Conservation (phyloP, 2,797 vertebrate species). For the Brachyalestes nurse region DNA sequence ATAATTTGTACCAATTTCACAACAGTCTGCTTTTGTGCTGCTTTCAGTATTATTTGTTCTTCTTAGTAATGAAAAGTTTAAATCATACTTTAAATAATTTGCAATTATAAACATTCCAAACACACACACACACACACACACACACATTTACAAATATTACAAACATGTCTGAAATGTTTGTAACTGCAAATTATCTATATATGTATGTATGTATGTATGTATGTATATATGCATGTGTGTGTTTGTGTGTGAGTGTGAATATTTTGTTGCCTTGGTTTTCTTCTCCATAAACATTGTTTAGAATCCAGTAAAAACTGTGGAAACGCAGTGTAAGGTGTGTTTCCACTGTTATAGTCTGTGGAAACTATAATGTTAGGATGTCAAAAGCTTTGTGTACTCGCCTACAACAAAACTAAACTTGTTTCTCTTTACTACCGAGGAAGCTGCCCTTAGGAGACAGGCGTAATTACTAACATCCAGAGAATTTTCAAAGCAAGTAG, state of each 20-base stretch:
- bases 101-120: too few relatives aligned
- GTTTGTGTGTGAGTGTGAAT: neutral
- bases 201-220: too few relatives aligned
- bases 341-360: conserved; percentile 6
- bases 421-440: conserved; percentile 30
- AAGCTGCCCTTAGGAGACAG: conserved; percentile 1
- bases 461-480: neutral
- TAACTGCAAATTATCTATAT: too few relatives aligned
- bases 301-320: conserved; percentile 10
- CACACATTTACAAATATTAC: too few relatives aligned
- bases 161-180: too few relatives aligned
- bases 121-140: too few relatives aligned
- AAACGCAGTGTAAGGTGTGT: neutral
- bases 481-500: neutral
- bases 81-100: neutral
- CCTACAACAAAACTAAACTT: conserved; percentile 11
- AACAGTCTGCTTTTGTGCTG: neutral
- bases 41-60: neutral
- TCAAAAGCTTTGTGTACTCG: neutral
- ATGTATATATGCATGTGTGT: too few relatives aligned
- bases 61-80: neutral
- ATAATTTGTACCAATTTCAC: neutral
- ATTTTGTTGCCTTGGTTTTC: neutral
- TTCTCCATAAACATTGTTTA: conserved; percentile 17
- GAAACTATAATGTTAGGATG: conserved; percentile 6